Evolutionary conservation across 2,888 invertebrate genomes (phyloP).

Genomic region (Tetramorium bicarinatum): DNA sequence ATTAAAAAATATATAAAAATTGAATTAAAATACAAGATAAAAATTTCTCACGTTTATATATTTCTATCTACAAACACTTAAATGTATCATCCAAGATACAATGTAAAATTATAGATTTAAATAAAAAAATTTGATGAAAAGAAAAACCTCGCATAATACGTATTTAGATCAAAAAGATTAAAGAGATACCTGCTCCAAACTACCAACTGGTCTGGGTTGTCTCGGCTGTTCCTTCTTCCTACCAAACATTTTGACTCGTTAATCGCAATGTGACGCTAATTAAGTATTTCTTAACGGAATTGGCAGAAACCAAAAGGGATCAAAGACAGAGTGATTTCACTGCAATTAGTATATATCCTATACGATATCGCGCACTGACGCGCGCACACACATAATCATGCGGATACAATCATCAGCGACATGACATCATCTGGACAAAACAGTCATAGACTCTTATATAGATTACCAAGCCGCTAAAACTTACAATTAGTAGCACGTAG

Average conservation of each 20-base stretch:
- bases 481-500: too few relatives aligned
- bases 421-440: too few relatives aligned
- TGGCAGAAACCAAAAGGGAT: not conserved
- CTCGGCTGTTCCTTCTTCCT: constrained; percentile 82
- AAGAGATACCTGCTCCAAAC: constrained; percentile 81
- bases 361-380: not conserved
- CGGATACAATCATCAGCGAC: too few relatives aligned
- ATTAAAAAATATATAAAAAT: constrained; percentile 23
- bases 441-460: too few relatives aligned
- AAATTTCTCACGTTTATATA: not conserved
- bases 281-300: not conserved
- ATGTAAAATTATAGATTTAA: not conserved
- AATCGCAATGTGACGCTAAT: not conserved
- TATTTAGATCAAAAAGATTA: not conserved
- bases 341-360: not conserved
- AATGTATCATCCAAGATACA: not conserved
- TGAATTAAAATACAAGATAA: constrained; percentile 15
- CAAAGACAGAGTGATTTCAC: not conserved
- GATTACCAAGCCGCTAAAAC: too few relatives aligned
- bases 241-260: constrained; percentile 77
- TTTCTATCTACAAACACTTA: not conserved
- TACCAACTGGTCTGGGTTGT: constrained; percentile 77
- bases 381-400: too few relatives aligned
- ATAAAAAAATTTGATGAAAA: not conserved
- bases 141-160: not conserved